Evolutionary conservation across 2,888 invertebrate species (phyloP), one percentile per base, ranked within the genome.

Genomic region (Hydropsyche betteni): DNA sequence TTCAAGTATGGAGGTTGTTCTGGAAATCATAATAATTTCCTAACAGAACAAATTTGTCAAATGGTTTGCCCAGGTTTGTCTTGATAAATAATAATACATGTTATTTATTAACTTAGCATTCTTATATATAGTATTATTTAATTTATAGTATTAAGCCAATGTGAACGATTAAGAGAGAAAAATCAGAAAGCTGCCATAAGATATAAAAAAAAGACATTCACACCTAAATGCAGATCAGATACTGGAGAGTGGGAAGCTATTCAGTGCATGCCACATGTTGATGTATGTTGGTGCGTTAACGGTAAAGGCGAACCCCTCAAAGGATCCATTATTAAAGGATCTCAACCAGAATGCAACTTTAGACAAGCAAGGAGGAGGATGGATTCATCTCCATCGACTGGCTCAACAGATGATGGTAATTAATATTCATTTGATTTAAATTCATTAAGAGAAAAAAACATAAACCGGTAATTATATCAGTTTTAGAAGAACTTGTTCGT

Each of bases 211-310:
- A 90, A 92, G 0, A 92, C 92, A 0, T 95, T 95, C 83, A 87
- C 93, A 77, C 95, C 95, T 0, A 89, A 90, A 74, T 95, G 95
- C 81, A 93, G 93, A 81, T 86, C 89, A 0, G 85, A 88, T 68
- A 90, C 89, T 10, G 95, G 95, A 0, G 90, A 89, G 38, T 96
- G 95, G 95, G 92, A 93, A 81, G 87, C 94, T 0, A 90, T 94
- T 12, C 95, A 95, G 83, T 95, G 95, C 82, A 89, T 95, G 87
- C 83, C 87, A 2, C 87, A 88, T 82, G 87, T 88, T 78, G 87
- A 93, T 4, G 93, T 95, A 0, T 95, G 95, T 81, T 95, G 95
- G 95, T 95, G 95, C 83, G 94, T 95, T 1, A 93, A 92, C 81
- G 91, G 91, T 51, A 91, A 92, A 80, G 95, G 95, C 0, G 93